Evolutionary conservation across 2,888 invertebrate species (phyloP), one percentile per base, ranked within the genome.

Genomic region (Rosalia funebris): DNA sequence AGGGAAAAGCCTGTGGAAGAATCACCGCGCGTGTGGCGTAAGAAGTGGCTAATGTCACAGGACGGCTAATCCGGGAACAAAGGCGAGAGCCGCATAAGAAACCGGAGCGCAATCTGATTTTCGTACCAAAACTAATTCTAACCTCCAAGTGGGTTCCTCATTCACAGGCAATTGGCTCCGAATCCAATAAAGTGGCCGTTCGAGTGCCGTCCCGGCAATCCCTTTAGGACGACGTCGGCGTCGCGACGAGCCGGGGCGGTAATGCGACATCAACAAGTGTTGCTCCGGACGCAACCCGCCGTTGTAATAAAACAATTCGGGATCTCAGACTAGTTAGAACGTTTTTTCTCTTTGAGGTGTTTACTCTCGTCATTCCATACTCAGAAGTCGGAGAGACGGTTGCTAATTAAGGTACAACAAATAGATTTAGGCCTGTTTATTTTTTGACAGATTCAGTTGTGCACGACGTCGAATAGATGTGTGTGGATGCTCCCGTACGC

Each of bases 91-190:
- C n/a, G 48, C 11, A 37, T 37, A 25, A 50, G 31, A 31, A 50
- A 50, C 19, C 50, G 20, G 39, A 50, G 19, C 50, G 50, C 25
- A 64, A 66, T 66, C 62, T 63, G 65, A 68, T 65, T 65, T 55
- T 59, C 61, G 46, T 54, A 56, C 60, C 60, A 70, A 74, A 72
- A 73, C 73, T 76, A 76, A 77, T 75, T 74, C 71, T 62, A 68
- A 71, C 73, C 73, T 71, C 72, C 65, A 58, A 53, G 73, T 71
- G 71, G 70, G 66, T 64, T 72, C 71, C 71, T 75, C 71, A 72
- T 76, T 77, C 73, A 73, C 75, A 68, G 71, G 71, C 76, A 76
- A 75, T 75, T 77, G 77, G 73, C 72, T 71, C 63, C 69, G 70
- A 73, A 76, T 77, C 75, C 76, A 75, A 76, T 77, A 76, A 75